Conservation (phyloP, 1,140 invertebrate species). For the Phenacoccus solenopsis region DNA sequence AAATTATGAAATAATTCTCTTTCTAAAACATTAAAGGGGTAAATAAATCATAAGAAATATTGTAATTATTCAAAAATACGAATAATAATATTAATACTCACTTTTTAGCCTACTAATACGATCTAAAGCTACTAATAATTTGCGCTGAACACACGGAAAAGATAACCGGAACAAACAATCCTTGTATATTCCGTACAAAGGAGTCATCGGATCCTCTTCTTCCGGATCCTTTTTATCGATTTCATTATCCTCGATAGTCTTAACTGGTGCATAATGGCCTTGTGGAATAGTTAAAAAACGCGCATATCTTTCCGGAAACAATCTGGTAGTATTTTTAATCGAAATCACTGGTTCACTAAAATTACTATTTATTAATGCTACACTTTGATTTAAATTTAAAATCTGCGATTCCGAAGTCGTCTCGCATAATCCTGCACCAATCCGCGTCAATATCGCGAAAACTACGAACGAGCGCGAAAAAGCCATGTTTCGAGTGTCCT, state of each 20-base stretch:
- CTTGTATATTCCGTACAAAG: slow-evolving; percentile 24
- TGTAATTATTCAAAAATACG: too few relatives aligned
- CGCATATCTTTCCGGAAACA: neutral
- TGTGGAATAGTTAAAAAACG: neutral
- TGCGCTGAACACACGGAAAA: slow-evolving; percentile 26
- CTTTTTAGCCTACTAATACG: slow-evolving; percentile 25
- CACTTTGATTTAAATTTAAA: neutral
- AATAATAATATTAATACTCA: too few relatives aligned
- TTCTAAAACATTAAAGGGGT: too few relatives aligned
- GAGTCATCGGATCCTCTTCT: slow-evolving; percentile 17
- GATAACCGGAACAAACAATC: slow-evolving; percentile 26
- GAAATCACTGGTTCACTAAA: neutral
- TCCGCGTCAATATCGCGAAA: neutral
- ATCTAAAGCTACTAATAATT: slow-evolving; percentile 27
- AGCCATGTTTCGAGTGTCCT: neutral
- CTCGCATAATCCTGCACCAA: neutral
- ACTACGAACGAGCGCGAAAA: neutral
- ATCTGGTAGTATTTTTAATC: neutral
- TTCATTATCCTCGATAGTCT: slow-evolving; percentile 1
- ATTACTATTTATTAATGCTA: neutral
- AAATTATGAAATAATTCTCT: too few relatives aligned
- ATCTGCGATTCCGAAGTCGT: neutral
- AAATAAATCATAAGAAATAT: too few relatives aligned
- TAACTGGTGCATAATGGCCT: neutral
- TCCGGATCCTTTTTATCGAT: slow-evolving; percentile 18